These are phyloP conservation scores for Phoxinus phoxinus DNA, from an alignment of 2,113 vertebrate species.

Conservation along the genomic window DNA sequence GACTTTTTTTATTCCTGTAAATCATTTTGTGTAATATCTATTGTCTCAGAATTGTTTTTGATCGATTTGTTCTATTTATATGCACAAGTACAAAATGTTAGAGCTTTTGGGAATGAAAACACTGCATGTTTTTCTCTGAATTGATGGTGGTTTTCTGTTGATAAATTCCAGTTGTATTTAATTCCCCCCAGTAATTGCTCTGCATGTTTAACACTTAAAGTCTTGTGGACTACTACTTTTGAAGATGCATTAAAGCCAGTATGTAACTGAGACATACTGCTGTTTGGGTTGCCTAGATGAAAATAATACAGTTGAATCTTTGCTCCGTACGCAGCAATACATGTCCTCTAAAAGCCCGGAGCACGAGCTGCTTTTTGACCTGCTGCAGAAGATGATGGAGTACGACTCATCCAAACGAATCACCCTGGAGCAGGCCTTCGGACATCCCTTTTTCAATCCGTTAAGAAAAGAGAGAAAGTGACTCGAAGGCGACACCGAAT, in stretches of 20 bases:
- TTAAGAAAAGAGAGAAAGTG: conserved; percentile 72
- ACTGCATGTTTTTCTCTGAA: not conserved
- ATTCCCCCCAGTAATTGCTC: not conserved
- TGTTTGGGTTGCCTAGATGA: not conserved
- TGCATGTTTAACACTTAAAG: not conserved
- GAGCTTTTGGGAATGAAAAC: not conserved
- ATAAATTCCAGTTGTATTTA: not conserved
- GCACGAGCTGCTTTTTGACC: conserved; percentile 90
- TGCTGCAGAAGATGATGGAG: conserved; percentile 91
- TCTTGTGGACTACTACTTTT: not conserved
- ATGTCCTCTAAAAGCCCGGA: conserved; percentile 85
- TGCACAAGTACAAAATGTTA: not conserved
- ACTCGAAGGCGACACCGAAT: conserved; percentile 14
- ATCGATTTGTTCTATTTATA: not conserved
- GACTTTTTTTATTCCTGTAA: not conserved
- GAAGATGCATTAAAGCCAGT: not conserved
- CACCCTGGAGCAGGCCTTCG: conserved; percentile 88
- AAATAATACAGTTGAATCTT: no score
- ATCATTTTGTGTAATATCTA: not conserved
- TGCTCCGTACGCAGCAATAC: conserved; percentile 80
- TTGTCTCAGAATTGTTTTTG: not conserved
- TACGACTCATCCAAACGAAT: conserved; percentile 90
- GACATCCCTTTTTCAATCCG: conserved; percentile 87
- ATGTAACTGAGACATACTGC: not conserved
- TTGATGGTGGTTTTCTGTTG: not conserved